Base-by-base conservation (phyloP, 2,797 vertebrate genomes). In the Eptatretus atami region DNA sequence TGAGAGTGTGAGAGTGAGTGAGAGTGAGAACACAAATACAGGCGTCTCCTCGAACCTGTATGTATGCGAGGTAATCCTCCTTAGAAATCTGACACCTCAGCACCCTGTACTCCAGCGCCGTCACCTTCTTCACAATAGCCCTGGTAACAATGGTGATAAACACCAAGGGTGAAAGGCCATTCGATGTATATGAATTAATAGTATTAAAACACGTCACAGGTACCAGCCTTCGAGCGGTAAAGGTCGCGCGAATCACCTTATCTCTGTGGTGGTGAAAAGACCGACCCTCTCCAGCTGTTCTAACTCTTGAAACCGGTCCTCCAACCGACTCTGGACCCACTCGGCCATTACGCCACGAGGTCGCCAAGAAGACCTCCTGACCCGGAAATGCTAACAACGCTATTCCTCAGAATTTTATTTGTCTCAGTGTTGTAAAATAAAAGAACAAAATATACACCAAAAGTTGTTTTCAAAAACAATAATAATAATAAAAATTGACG, bases 201-300 rank as follows among this genome's bases (percentile, higher is more conserved):
- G 24, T 60, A 44, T 44, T 44, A 44, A 44, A 44, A 44, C 4
- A 60, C 24, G 31, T 44, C 31, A 25, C 25, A 25, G n/a, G 57
- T 61, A 11, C 12, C 9, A 61, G n/a, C 9, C 57, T 61, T n/a
- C 24, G n/a, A n/a, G 57, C 12, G 57, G n/a, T 25, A 61, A n/a
- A 25, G n/a, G 57, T 61, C 10, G 57, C 12, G 1, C 65, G 78
- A 74, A 31, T 9, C 76, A 92, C 86, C 74, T 83, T 68, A 84
- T 74, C 77, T 92, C 84, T 67, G 69, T 77, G 31, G 69, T 77
- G 53, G 79, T 85, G 72, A 95, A 84, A 6, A 94, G 76, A 8
- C 90, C 88, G 31, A 86, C 76, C 74, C 88, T 77, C 73, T 94
- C 83, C 70, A 95, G 73, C 73, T 94, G 87, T 69, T 92, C 80